A percentile compares a stretch with the other conserved stretches of the same genome.
These are phyloP conservation scores for Elymnias hypermnestra DNA, from an alignment of 1,140 invertebrate genomes.

Conservation along the genomic window DNA sequence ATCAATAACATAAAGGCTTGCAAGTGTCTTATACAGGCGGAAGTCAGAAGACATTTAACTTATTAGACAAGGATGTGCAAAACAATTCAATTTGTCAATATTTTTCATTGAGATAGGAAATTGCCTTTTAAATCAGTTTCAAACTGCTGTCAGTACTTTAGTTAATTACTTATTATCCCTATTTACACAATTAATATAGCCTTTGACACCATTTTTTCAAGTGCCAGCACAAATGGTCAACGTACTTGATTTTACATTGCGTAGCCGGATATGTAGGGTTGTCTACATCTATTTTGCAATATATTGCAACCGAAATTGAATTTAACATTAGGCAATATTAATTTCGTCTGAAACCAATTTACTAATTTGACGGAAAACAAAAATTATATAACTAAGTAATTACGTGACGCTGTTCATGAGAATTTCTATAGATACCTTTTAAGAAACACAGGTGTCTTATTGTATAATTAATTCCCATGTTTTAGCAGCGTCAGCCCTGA, in stretches of 20 bases:
- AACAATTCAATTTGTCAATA: too few relatives aligned
- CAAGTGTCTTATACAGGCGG: too few relatives aligned
- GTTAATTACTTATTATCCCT: constrained; percentile 2
- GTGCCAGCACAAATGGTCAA: constrained; percentile 15
- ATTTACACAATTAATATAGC: constrained; percentile 12
- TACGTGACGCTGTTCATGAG: too few relatives aligned
- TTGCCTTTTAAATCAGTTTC: background rate
- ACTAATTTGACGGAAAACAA: too few relatives aligned
- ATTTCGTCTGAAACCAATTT: too few relatives aligned
- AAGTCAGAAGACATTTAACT: too few relatives aligned
- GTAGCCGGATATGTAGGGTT: constrained; percentile 13
- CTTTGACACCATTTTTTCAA: constrained; percentile 20
- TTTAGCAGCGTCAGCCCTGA: constrained; percentile 14
- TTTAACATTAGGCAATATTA: background rate
- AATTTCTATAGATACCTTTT: too few relatives aligned
- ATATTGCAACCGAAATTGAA: background rate
- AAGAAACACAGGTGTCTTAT: background rate
- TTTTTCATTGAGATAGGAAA: background rate
- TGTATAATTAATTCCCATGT: too few relatives aligned
- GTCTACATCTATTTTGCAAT: background rate
- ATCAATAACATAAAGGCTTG: too few relatives aligned
- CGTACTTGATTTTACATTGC: constrained; percentile 20
- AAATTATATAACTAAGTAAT: too few relatives aligned
- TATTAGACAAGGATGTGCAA: too few relatives aligned
- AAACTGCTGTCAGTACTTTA: background rate